Evolutionary conservation across 1,140 invertebrate species (phyloP).

Genomic region (Panulirus ornatus): DNA sequence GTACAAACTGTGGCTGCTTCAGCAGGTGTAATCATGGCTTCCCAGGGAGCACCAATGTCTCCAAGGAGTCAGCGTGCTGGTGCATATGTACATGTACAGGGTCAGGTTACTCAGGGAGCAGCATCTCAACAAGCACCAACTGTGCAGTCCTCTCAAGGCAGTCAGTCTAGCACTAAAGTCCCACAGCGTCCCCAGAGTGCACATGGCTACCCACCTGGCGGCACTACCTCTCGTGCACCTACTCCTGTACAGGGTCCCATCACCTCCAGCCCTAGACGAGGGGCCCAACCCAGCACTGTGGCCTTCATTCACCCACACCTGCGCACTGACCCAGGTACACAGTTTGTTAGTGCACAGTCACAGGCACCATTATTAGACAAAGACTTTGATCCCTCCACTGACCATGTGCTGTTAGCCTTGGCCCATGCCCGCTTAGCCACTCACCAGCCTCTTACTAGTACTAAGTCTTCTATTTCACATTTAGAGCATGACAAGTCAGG

Average conservation of each 20-base stretch:
- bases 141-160: conserved; percentile 53
- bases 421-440: conserved; percentile 67
- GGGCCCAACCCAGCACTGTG: conserved; percentile 67
- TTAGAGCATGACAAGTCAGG: neutral
- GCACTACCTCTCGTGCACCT: conserved; percentile 72
- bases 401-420: conserved; percentile 64
- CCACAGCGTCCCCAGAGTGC: conserved; percentile 53
- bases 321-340: conserved; percentile 73
- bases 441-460: conserved; percentile 45
- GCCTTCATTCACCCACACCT: conserved; percentile 69
- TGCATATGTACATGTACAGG: conserved; percentile 74
- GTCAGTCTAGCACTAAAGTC: conserved; percentile 51
- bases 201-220: conserved; percentile 52
- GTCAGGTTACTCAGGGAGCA: conserved; percentile 48
- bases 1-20: conserved; percentile 34
- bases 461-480: neutral
- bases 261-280: conserved; percentile 70
- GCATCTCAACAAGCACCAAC: conserved; percentile 45
- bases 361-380: conserved; percentile 40
- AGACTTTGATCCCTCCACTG: conserved; percentile 61
- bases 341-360: conserved; percentile 58
- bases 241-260: conserved; percentile 74
- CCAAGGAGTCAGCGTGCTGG: conserved; percentile 74
- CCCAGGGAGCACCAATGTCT: conserved; percentile 73
- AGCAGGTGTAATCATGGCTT: conserved; percentile 68